Evolutionary conservation across 2,888 invertebrate species (phyloP), one percentile per base, ranked within the genome.

Genomic region (Diaphora mendica): DNA sequence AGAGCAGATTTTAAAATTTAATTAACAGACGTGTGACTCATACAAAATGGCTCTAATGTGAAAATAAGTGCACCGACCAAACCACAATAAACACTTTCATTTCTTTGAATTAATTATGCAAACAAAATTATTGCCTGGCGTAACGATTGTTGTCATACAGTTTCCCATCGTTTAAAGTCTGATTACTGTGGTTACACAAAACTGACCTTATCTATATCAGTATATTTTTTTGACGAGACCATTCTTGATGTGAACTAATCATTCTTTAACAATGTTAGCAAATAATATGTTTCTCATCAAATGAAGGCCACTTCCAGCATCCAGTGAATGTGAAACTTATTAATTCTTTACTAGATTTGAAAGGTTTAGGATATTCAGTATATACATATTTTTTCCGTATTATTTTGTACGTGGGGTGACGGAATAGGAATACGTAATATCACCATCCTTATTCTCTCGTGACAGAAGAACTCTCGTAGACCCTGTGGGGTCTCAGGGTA

Each of bases 161-260:
- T 71, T 90, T 92, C 90, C 83, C 89, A 91, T 84, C 75, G 85
- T 88, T 87, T 64, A 81, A 68, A 77, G 75, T 84, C 68, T 79
- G 71, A 71, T 83, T 80, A 80, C 76, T 82, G 80, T 76, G 68
- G 67, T 83, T 80, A 80, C 75, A 84, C 80, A 81, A 79, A 82
- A 77, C 35, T 73, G 20, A 82, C 69, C 72, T 80, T 78, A 84
- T 84, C 83, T 78, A 65, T 30, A 67, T 23, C 67, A 33, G 48
- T 23, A 48, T 23, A 67, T 48, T 67, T 67, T 67, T 67, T 67
- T 67, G 30, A 30, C 39, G 42, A 39, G 39, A 72, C 59, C 17
- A 59, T 30, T 39, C 42, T n/a, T 30, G 66, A 30, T n/a, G 51
- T 59, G 51, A 75, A 67, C 65, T 68, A 72, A 71, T 69, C 74